Conservation (phyloP, 2,113 vertebrate species). For the Scalopus aquaticus region DNA sequence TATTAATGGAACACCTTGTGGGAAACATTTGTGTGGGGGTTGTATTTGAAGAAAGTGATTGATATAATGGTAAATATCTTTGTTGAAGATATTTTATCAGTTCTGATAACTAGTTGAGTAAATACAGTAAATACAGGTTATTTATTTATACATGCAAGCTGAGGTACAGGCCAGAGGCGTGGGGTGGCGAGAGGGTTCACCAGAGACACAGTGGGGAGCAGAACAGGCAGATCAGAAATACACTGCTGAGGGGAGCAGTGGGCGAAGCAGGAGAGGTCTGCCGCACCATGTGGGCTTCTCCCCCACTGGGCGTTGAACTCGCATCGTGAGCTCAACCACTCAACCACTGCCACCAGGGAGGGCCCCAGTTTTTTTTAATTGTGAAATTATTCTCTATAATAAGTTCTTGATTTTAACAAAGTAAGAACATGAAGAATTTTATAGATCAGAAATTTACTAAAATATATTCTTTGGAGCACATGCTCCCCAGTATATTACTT, state of each 20-base stretch:
- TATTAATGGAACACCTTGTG: neutral
- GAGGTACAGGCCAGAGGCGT: too few relatives aligned
- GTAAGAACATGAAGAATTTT: conserved; percentile 5
- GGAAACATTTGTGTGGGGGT: neutral
- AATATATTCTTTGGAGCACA: conserved; percentile 13
- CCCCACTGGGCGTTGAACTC: too few relatives aligned
- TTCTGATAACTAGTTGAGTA: neutral
- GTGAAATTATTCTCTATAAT: conserved; percentile 24
- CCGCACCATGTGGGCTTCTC: too few relatives aligned
- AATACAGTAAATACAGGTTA: neutral
- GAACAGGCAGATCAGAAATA: too few relatives aligned
- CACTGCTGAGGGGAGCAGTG: too few relatives aligned
- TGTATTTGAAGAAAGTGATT: neutral
- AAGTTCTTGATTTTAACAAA: neutral
- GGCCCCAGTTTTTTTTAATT: neutral
- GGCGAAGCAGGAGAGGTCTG: too few relatives aligned
- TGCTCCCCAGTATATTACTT: neutral
- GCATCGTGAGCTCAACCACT: too few relatives aligned
- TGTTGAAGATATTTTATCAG: neutral
- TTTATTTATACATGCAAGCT: too few relatives aligned
- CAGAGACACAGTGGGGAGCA: too few relatives aligned
- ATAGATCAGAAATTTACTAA: conserved; percentile 1
- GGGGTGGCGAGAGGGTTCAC: too few relatives aligned
- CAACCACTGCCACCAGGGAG: too few relatives aligned
- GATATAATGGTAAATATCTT: neutral